Evolutionary conservation across 2,113 vertebrate species (phyloP).

Genomic region (Catharus fuscescens): DNA sequence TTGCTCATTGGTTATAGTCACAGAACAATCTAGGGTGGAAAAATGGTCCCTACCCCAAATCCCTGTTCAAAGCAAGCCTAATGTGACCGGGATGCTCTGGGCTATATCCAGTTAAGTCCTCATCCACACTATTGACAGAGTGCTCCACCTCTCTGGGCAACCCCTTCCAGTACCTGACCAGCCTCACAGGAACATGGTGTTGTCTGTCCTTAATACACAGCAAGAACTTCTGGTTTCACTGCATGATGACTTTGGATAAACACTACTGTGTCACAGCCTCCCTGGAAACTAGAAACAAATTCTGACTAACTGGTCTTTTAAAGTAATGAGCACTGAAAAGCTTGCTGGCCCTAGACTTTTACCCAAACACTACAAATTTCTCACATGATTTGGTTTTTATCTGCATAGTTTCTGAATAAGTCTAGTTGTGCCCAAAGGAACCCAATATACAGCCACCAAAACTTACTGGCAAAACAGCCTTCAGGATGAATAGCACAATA

Average conservation of each 20-base stretch:
- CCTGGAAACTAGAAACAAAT: neutral
- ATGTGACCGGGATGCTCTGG: accelerated
- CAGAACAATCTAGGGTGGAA: neutral
- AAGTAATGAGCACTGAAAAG: slow-evolving; percentile 10
- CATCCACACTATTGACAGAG: neutral
- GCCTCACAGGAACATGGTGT: neutral
- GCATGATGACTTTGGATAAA: neutral
- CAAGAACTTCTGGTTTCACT: neutral
- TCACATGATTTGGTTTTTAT: neutral
- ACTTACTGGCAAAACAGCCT: neutral
- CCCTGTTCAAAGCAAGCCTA: neutral
- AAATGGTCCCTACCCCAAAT: neutral
- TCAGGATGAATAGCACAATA: neutral
- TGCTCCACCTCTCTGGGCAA: neutral
- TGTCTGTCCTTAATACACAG: neutral
- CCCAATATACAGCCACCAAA: neutral
- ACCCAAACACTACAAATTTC: neutral
- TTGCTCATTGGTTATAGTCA: neutral
- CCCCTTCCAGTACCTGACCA: neutral
- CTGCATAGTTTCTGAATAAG: neutral
- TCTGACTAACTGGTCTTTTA: slow-evolving; percentile 4
- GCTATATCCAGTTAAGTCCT: neutral
- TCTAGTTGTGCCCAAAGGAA: neutral
- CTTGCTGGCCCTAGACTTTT: slow-evolving; percentile 19
- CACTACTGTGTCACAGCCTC: neutral